Conservation (phyloP, 2,888 invertebrate genomes). For the Isoperla grammatica region DNA sequence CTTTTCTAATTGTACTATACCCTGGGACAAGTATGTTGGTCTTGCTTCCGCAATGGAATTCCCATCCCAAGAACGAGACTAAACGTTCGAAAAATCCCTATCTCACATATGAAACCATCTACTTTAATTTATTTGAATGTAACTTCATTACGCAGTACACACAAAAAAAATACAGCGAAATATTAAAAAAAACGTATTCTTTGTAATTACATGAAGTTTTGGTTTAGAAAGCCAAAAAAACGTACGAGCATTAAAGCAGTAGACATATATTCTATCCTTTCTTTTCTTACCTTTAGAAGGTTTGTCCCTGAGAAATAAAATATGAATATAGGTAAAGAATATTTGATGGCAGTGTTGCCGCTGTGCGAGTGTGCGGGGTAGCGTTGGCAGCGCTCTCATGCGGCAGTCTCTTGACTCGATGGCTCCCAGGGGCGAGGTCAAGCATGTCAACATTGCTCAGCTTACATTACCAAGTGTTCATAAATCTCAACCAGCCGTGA, state of each 20-base stretch:
- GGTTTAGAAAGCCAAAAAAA: too few species aligned
- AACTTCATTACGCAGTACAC: constrained; percentile 1
- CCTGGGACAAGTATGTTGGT: constrained; percentile 15
- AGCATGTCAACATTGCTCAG: constrained; percentile 16
- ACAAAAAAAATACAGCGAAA: too few species aligned
- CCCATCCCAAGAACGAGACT: constrained; percentile 4
- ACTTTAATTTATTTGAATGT: constrained; percentile 8
- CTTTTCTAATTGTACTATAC: constrained; percentile 19
- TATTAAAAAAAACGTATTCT: too few species aligned
- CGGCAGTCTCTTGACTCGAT: not conserved
- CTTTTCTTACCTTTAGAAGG: constrained; percentile 8
- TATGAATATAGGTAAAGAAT: constrained; percentile 17
- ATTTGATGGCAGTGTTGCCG: constrained; percentile 11
- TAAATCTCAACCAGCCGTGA: not conserved
- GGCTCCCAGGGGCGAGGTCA: constrained; percentile 2
- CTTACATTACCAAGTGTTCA: constrained; percentile 7
- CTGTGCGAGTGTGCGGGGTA: not conserved
- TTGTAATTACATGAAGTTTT: too few species aligned
- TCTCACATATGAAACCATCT: constrained; percentile 6
- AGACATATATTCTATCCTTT: too few species aligned
- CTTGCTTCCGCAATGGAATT: constrained; percentile 17
- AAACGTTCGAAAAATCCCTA: not conserved
- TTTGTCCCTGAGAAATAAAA: constrained; percentile 13
- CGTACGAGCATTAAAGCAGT: too few species aligned
- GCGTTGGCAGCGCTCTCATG: not conserved